These are phyloP conservation scores for Corynorhinus townsendii DNA, from an alignment of 2,113 vertebrate genomes.

Conservation along the genomic window DNA sequence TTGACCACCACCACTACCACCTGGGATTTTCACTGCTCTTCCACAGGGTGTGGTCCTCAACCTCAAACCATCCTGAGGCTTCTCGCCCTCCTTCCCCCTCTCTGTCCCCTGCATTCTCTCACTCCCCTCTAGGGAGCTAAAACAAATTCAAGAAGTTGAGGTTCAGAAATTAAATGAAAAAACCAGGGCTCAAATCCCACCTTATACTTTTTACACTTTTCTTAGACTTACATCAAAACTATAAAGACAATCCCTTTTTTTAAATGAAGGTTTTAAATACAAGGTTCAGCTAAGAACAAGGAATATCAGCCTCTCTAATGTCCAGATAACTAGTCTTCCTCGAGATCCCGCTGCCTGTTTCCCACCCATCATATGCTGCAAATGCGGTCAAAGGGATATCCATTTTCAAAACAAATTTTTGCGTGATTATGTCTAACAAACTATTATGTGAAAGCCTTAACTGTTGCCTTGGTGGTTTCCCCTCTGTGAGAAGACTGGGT, in stretches of 20 bases:
- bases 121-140: not conserved
- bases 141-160: not conserved
- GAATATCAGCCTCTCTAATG: not conserved
- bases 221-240: conserved; percentile 5
- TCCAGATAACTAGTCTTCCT: not conserved
- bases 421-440: not conserved
- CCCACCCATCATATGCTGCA: not conserved
- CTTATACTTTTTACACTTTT: not conserved
- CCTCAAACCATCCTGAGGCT: not conserved
- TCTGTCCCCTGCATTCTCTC: not conserved
- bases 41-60: not conserved
- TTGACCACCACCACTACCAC: not conserved
- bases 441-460: not conserved
- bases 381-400: not conserved
- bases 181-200: not conserved
- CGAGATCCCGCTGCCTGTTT: not conserved
- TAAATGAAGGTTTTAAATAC: conserved; percentile 10
- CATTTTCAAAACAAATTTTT: not conserved
- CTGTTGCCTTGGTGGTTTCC: not conserved
- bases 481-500: not conserved
- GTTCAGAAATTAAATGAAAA: not conserved
- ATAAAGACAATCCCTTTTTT: not conserved
- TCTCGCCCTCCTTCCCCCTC: not conserved
- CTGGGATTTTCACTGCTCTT: not conserved
- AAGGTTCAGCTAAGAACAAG: not conserved